phyloP scores from a whole-genome alignment of 2,113 vertebrate species.

The Percopsis transmontana region DNA sequence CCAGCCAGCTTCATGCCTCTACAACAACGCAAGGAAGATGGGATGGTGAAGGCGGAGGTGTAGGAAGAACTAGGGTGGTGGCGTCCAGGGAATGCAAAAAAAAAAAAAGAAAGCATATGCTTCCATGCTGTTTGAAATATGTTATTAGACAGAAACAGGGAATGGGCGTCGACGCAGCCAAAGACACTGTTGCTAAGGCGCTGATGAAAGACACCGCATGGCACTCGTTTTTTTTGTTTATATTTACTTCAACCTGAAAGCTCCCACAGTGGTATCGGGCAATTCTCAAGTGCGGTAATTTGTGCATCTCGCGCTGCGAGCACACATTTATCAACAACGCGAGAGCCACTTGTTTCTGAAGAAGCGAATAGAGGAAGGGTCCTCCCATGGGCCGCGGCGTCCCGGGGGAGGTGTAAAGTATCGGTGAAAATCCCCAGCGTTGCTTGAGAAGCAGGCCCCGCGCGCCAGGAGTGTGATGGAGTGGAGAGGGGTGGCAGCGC shows the following conservation, averaged over 20 bases:
- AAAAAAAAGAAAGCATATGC: constrained; percentile 35
- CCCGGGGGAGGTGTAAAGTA: constrained; percentile 46
- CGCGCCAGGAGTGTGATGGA: not conserved
- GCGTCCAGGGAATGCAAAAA: constrained; percentile 21
- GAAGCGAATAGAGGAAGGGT: constrained; percentile 37
- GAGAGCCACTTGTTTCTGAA: constrained; percentile 35
- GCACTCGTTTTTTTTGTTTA: constrained; percentile 7
- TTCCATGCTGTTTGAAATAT: constrained; percentile 51
- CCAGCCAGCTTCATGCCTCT: constrained; percentile 57
- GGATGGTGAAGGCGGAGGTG: not conserved
- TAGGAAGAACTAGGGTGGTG: not conserved
- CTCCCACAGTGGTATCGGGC: constrained; percentile 42
- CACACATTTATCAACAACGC: constrained; percentile 58
- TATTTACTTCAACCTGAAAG: constrained; percentile 23
- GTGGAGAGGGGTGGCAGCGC: constrained; percentile 46
- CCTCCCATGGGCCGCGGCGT: constrained; percentile 32
- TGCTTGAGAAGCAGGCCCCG: constrained; percentile 43
- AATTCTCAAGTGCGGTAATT: constrained; percentile 60
- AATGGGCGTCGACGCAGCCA: constrained; percentile 40
- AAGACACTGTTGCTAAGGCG: constrained; percentile 21
- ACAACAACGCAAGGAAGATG: constrained; percentile 52
- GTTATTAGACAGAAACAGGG: constrained; percentile 53
- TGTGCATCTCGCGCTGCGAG: constrained; percentile 54
- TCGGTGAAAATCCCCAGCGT: constrained; percentile 62
- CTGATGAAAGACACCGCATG: constrained; percentile 9